Evolutionary conservation across 2,888 invertebrate species (phyloP), one percentile per base, ranked within the genome.

Genomic region (Trypoxylon attenuatum): DNA sequence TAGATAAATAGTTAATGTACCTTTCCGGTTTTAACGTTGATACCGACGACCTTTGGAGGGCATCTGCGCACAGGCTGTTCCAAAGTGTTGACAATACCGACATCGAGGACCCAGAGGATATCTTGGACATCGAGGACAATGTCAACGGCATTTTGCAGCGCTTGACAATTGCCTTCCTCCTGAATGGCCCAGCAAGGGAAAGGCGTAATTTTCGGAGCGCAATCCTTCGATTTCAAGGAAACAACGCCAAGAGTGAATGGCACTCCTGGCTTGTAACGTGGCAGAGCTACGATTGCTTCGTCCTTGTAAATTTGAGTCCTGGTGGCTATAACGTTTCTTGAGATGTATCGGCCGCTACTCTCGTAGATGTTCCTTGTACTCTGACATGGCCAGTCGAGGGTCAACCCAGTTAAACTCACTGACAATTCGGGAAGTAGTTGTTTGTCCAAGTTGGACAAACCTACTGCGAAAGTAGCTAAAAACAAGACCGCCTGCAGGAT

Each of bases 71-170:
- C 88, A 0, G 94, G 92, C 0, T 89, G 88, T 60, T 91, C 91
- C 56, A 93, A 77, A 0, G 92, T 91, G 70, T 94, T 92, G 0
- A 92, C 90, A 42, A 93, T 89, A 10, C 94, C 94, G 8, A 89
- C 90, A 80, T 94, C 94, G 64, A 94, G 86, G 0, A 91, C 89
- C 94, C 94, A 94, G 5, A 94, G 87, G 65, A 92, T 90, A 45
- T 91, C 91, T 83, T 92, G 89, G 4, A 83, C 69, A 69, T 92
- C 92, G 21, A 90, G 82, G 81, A 89, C 87, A 51, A 93, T 85
- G 79, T 94, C 94, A 0, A 94, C 91, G 1, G 91, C 93, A 53
- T 91, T 93, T 77, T 94, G 93, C 15, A 94, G 86, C 90, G 92
- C 86, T 90, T 91, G 57, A 89, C 91, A 92, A 83, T 92, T 91